A percentile compares a stretch with the other conserved stretches of the same genome.
phyloP scores from a whole-genome alignment of 2,888 invertebrate genomes.

The Agrotis puta region DNA sequence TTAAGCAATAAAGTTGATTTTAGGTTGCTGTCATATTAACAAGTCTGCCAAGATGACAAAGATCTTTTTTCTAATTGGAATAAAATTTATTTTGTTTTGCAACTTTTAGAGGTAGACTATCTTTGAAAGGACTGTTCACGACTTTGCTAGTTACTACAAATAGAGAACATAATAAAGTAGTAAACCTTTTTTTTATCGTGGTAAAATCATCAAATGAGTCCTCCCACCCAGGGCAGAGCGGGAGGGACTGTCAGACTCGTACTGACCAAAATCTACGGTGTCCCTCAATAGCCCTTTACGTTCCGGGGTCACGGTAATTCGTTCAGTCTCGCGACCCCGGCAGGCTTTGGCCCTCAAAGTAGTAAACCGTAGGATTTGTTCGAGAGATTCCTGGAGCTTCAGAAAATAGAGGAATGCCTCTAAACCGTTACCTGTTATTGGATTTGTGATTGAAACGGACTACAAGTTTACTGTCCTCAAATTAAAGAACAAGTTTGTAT shows the following conservation, averaged over 20 bases:
- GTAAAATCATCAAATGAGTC: no score
- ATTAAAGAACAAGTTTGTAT: not conserved
- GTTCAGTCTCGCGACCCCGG: no score
- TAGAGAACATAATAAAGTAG: conserved; percentile 24
- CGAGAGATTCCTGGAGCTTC: conserved; percentile 11
- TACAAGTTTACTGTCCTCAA: not conserved
- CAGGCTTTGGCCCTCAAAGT: no score
- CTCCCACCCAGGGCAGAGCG: no score
- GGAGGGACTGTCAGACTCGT: no score
- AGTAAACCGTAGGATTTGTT: conserved; percentile 27
- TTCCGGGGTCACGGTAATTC: no score
- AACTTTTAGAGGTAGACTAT: not conserved
- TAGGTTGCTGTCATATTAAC: not conserved
- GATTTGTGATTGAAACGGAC: conserved; percentile 28
- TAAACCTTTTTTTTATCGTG: no score
- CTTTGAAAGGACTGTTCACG: conserved; percentile 8
- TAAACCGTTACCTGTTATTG: conserved; percentile 20
- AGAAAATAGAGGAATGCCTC: conserved; percentile 12
- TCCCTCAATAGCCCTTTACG: no score
- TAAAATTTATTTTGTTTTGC: not conserved
- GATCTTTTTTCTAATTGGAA: not conserved
- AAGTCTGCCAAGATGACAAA: not conserved
- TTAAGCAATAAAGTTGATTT: not conserved
- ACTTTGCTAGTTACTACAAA: conserved; percentile 19
- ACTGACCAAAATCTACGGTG: no score